phyloP scores from a whole-genome alignment of 2,113 vertebrate species.

The Zingel zingel region DNA sequence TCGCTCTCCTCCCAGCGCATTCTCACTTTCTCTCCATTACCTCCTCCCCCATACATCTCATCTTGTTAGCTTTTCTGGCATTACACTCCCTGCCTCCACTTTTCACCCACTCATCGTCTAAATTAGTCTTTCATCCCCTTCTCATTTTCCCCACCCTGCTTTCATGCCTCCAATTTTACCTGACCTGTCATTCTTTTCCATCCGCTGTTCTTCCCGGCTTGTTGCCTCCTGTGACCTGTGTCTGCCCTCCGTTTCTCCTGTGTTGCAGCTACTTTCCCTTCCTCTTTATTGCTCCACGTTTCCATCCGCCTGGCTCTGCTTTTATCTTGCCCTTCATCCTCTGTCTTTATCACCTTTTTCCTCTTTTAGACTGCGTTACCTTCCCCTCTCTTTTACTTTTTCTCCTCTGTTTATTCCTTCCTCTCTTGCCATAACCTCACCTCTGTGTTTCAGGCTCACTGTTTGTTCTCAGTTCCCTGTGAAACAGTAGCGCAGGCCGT shows the following conservation, averaged over 20 bases:
- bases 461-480: conserved; percentile 81
- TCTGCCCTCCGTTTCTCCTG: conserved; percentile 50
- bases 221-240: conserved; percentile 52
- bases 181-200: conserved; percentile 37
- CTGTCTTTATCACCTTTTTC: conserved; percentile 36
- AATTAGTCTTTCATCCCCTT: conserved; percentile 57
- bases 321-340: conserved; percentile 31
- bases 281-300: conserved; percentile 34
- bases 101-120: conserved; percentile 56
- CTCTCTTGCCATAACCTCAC: conserved; percentile 68
- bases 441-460: conserved; percentile 85
- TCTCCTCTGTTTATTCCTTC: conserved; percentile 31
- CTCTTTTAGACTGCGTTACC: conserved; percentile 8
- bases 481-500: conserved; percentile 88
- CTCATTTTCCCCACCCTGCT: conserved; percentile 51
- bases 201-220: conserved; percentile 24
- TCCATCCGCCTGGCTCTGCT: not conserved
- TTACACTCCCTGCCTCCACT: conserved; percentile 31
- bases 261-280: conserved; percentile 27
- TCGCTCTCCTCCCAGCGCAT: conserved; percentile 6
- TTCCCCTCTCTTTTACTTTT: not conserved
- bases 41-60: conserved; percentile 1
- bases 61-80: conserved; percentile 42
- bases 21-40: conserved; percentile 22
- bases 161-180: conserved; percentile 48